A percentile compares a stretch with the other conserved stretches of the same genome.
phyloP scores from a whole-genome alignment of 2,113 vertebrate genomes.

The Poeciliopsis turrubarensis region DNA sequence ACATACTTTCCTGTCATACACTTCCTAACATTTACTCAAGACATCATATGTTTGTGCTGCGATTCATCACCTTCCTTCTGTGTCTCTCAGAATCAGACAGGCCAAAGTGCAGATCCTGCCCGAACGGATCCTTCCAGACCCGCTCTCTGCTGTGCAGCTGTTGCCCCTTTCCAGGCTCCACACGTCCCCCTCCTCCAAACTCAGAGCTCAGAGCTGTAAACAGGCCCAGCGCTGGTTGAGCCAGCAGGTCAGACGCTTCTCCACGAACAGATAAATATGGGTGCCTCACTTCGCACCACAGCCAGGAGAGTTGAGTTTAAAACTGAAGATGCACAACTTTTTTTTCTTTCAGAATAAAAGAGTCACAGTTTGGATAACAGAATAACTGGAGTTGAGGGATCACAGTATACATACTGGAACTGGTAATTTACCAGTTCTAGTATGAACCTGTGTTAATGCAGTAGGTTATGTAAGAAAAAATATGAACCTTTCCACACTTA shows the following conservation, averaged over 20 bases:
- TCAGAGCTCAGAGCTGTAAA: slow-evolving; percentile 77
- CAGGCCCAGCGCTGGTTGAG: slow-evolving; percentile 84
- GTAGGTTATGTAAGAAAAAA: too few species aligned
- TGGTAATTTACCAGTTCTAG: too few species aligned
- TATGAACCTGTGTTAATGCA: too few species aligned
- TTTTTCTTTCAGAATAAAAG: background rate
- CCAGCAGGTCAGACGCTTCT: slow-evolving; percentile 83
- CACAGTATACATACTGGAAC: too few species aligned
- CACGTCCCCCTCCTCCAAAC: slow-evolving; percentile 79
- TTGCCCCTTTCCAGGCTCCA: slow-evolving; percentile 84
- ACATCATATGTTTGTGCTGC: slow-evolving; percentile 32
- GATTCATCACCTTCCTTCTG: slow-evolving; percentile 17
- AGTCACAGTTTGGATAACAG: background rate
- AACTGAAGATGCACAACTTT: background rate
- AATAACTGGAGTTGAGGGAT: background rate
- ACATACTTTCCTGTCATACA: slow-evolving; percentile 5
- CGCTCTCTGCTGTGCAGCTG: slow-evolving; percentile 88
- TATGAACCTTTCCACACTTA: too few species aligned
- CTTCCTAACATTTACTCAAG: background rate
- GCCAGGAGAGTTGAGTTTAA: background rate
- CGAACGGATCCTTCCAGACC: slow-evolving; percentile 89
- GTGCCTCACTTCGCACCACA: background rate
- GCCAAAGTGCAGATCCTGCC: slow-evolving; percentile 97
- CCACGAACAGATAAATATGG: background rate
- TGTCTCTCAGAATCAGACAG: slow-evolving; percentile 86